Conservation (phyloP, 2,113 vertebrate species). For the Panthera uncia region DNA sequence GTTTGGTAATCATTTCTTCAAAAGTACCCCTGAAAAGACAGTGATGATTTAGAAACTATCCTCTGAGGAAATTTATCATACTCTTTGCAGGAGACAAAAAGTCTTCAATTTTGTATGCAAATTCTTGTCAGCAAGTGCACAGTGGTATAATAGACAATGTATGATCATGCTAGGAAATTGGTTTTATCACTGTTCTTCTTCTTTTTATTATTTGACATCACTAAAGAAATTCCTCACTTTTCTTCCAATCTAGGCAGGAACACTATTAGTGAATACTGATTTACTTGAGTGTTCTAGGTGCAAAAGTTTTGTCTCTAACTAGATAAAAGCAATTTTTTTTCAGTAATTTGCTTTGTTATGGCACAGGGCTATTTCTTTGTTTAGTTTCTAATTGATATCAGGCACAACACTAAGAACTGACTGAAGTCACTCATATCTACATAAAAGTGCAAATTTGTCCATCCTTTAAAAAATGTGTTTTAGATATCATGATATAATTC, state of each 20-base stretch:
- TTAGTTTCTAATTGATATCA: neutral
- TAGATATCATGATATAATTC: neutral
- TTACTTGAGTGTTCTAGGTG: neutral
- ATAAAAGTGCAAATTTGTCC: neutral
- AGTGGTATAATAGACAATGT: constrained; percentile 31
- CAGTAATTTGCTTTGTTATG: neutral
- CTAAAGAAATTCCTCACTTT: neutral
- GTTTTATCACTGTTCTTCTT: neutral
- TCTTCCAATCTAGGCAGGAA: constrained; percentile 3
- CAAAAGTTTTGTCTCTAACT: neutral
- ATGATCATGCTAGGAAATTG: constrained; percentile 1
- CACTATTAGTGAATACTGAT: neutral
- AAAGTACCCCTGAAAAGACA: constrained; percentile 55
- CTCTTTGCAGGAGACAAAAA: constrained; percentile 72
- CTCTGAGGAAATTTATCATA: constrained; percentile 72
- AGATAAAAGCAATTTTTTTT: neutral
- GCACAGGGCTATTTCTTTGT: neutral
- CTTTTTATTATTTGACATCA: constrained; percentile 29
- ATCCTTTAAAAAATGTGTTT: neutral
- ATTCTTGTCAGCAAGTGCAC: constrained; percentile 71
- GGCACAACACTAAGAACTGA: neutral
- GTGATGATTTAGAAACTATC: constrained; percentile 63
- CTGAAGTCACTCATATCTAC: neutral
- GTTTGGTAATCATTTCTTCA: constrained; percentile 69
- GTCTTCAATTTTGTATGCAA: constrained; percentile 65